Evolutionary conservation across 2,113 vertebrate species (phyloP).

Genomic region (Cairina moschata): DNA sequence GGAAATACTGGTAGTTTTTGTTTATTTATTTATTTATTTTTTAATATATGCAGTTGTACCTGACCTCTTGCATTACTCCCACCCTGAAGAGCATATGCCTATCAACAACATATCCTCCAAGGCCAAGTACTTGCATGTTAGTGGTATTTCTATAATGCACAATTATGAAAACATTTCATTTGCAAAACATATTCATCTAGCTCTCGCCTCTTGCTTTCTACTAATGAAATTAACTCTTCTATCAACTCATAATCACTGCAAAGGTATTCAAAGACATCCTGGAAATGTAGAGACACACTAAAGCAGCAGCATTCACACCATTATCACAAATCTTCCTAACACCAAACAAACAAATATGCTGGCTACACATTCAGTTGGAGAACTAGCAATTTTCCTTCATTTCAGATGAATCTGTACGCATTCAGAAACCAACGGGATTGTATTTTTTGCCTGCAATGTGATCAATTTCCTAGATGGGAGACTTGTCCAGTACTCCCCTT

Average conservation of each 20-base stretch:
- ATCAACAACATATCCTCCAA: accelerated
- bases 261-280: not conserved
- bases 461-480: not conserved
- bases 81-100: not conserved
- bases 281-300: not conserved
- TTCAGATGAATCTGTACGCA: not conserved
- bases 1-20: not conserved
- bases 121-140: not conserved
- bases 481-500: not conserved
- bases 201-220: not conserved
- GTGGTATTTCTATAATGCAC: not conserved
- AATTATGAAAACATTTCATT: not conserved
- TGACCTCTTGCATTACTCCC: not conserved
- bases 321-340: not conserved
- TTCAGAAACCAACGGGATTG: not conserved
- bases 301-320: not conserved
- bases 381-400: not conserved
- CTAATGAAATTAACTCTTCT: not conserved
- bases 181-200: not conserved
- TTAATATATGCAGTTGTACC: not conserved
- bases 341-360: not conserved
- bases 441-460: accelerated
- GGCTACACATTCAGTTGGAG: not conserved
- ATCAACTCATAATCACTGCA: not conserved
- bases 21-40: not conserved